Base-by-base conservation (phyloP, 2,797 vertebrate genomes). In the Enteromius paludinosus region DNA sequence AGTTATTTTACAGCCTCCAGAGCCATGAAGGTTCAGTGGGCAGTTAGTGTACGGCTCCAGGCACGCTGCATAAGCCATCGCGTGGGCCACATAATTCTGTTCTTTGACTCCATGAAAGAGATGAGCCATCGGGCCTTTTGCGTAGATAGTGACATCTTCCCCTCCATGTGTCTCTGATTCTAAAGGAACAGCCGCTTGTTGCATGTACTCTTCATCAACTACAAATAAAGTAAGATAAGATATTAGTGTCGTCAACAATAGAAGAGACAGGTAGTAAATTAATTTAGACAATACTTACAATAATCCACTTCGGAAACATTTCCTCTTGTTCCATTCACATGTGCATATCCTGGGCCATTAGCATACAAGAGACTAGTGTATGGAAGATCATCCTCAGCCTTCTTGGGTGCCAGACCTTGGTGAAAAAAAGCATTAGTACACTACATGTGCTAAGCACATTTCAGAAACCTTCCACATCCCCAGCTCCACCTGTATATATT, bases 111-210 rank as follows among this genome's bases (percentile, higher is more conserved):
- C 95, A 5, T 96, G 96, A 81, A 96, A 95, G 35, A 96, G 92
- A 82, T 96, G 94, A 71, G 95, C 94, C 94, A 96, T 96, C 2
- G 96, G 96, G 52, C 96, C 96, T 90, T 93, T 95, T 74, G 96
- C 95, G 1, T 95, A 96, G 82, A 96, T 96, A 23, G 95, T 88
- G n/a, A 96, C 96, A 35, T 96, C 96, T 84, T 96, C 96, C 0
- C 95, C 96, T 0, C 96, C 95, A 4, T 96, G 96, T 0, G 96
- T 96, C 88, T 96, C 95, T 0, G 94, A 85, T 43, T 93, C 92
- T 79, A 96, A 68, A 0, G 94, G 96, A 12, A 96, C 95, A 0
- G 95, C 96, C 3, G 95, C 93, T 88, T 96, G 95, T 89, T 96
- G 95, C 93, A 93, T 94, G 90, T 96, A 96, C 88, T 94, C 93